A percentile compares a stretch with the other conserved stretches of the same genome.
These are phyloP conservation scores for Corythaixoides concolor DNA, from an alignment of 2,113 vertebrate genomes.

Conservation along the genomic window DNA sequence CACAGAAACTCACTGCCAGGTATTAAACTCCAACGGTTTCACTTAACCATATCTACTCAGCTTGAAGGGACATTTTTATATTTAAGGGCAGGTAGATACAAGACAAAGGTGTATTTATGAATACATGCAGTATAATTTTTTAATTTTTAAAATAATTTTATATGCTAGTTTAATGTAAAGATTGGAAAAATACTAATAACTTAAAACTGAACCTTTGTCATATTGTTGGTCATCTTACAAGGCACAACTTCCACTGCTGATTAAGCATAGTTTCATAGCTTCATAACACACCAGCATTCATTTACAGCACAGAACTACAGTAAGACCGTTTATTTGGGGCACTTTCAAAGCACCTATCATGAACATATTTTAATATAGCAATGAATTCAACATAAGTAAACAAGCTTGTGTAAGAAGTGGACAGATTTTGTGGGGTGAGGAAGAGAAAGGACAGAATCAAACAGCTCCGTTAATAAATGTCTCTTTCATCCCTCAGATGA, in stretches of 20 bases:
- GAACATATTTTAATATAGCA: not conserved
- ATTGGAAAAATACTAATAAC: not conserved
- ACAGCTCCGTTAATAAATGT: not conserved
- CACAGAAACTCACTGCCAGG: not conserved
- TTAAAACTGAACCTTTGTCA: not conserved
- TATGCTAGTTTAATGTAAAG: not conserved
- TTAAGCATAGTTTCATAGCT: not conserved
- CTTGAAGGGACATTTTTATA: not conserved
- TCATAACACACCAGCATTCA: accelerated
- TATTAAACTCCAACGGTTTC: not conserved
- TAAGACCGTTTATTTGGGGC: not conserved
- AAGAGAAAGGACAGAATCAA: not conserved
- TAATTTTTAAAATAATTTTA: not conserved
- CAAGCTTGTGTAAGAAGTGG: not conserved
- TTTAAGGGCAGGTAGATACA: not conserved
- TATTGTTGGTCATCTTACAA: not conserved
- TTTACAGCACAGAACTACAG: not conserved
- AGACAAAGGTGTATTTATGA: not conserved
- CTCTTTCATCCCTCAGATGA: not conserved
- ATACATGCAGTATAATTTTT: too few relatives aligned
- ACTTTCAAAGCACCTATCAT: not conserved
- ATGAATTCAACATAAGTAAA: not conserved
- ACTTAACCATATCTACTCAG: not conserved
- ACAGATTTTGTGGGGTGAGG: not conserved
- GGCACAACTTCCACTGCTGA: not conserved